Evolutionary conservation across 1,140 invertebrate genomes (phyloP).

Genomic region (Belonocnema kinseyi): DNA sequence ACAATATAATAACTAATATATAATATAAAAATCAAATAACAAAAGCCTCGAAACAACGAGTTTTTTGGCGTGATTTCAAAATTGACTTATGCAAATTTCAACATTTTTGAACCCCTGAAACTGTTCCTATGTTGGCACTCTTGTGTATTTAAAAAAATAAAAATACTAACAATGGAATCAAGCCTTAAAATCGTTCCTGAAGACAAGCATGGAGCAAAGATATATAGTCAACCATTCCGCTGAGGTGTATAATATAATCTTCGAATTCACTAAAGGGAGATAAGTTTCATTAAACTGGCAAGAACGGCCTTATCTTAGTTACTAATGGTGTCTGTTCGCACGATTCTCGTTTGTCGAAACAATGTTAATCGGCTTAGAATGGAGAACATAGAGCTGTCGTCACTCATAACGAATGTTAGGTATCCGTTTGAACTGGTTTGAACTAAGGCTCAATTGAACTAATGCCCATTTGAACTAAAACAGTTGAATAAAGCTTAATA

Average conservation of each 20-base stretch:
- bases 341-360: conserved; percentile 44
- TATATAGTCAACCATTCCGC: background rate
- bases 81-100: no score
- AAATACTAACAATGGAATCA: conserved; percentile 42
- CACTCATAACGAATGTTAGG: conserved; percentile 41
- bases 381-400: conserved; percentile 42
- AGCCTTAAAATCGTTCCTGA: conserved; percentile 7
- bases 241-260: conserved; percentile 3
- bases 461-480: no score
- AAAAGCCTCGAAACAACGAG: no score
- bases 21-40: no score
- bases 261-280: conserved; percentile 10
- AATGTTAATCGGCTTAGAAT: conserved; percentile 40
- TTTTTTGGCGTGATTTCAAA: no score
- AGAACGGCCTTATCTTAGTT: conserved; percentile 46
- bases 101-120: no score
- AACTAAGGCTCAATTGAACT: no score
- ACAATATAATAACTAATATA: no score
- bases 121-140: no score
- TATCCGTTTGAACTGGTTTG: no score
- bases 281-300: conserved; percentile 41
- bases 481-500: no score
- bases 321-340: conserved; percentile 47
- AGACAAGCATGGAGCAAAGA: no score
- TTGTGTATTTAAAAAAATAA: background rate